A percentile compares a stretch with the other conserved stretches of the same genome.
Conservation (phyloP, 2,888 invertebrate genomes). For the Leucoptera coffeella region DNA sequence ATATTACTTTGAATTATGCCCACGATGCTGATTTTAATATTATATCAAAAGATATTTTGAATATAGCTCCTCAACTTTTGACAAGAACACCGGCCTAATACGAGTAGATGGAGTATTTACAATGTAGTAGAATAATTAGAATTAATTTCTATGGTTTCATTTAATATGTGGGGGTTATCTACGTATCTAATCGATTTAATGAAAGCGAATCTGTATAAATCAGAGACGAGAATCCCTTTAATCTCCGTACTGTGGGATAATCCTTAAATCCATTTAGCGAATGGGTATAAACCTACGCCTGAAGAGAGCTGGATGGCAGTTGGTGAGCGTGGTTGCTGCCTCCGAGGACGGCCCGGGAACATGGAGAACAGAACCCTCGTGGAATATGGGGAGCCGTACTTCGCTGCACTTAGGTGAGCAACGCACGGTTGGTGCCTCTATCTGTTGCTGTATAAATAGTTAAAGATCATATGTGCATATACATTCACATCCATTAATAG, state of each 20-base stretch:
- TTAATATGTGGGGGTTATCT: too few species aligned
- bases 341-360: slow-evolving; percentile 42
- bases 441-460: neutral
- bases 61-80: too few species aligned
- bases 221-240: slow-evolving; percentile 40
- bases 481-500: too few species aligned
- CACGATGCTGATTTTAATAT: too few species aligned
- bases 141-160: too few species aligned
- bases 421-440: slow-evolving; percentile 1
- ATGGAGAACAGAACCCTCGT: slow-evolving; percentile 31
- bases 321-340: slow-evolving; percentile 41
- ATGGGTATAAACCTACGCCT: slow-evolving; percentile 25
- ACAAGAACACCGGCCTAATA: too few species aligned
- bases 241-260: slow-evolving; percentile 27
- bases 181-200: too few species aligned
- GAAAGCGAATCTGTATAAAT: slow-evolving; percentile 19
- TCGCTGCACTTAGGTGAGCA: slow-evolving; percentile 32
- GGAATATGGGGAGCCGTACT: slow-evolving; percentile 30
- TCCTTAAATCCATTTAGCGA: slow-evolving; percentile 32
- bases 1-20: too few species aligned
- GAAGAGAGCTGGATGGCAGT: slow-evolving; percentile 18
- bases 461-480: too few species aligned
- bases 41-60: too few species aligned
- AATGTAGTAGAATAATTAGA: too few species aligned
- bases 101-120: too few species aligned